phyloP scores from a whole-genome alignment of 2,888 invertebrate species.

The Gibbula magus region DNA sequence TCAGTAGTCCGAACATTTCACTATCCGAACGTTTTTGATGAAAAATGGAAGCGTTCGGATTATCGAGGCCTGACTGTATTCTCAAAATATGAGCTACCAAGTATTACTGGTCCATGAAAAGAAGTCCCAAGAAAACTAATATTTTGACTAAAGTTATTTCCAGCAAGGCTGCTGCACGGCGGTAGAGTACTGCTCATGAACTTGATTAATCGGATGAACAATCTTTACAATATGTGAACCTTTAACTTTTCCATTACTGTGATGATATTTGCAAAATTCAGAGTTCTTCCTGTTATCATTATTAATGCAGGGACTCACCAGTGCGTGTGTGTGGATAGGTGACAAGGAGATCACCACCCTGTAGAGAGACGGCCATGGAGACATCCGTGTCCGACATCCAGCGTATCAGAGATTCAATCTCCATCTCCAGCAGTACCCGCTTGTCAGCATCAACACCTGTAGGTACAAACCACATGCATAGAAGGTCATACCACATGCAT shows the following conservation, averaged over 20 bases:
- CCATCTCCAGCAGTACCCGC: conserved; percentile 25
- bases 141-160: too few species aligned
- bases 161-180: too few species aligned
- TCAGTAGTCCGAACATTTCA: too few species aligned
- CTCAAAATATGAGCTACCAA: too few species aligned
- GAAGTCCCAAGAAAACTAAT: too few species aligned
- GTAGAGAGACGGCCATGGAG: conserved; percentile 47
- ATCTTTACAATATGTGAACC: background rate
- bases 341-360: conserved; percentile 52
- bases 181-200: too few species aligned
- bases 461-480: background rate
- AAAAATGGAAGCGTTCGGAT: too few species aligned
- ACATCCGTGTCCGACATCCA: conserved; percentile 50
- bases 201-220: too few species aligned
- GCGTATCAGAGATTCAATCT: conserved; percentile 45
- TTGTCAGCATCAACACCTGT: conserved; percentile 1
- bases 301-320: conserved; percentile 29
- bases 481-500: too few species aligned
- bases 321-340: conserved; percentile 50
- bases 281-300: background rate
- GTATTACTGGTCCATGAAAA: too few species aligned
- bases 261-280: background rate
- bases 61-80: too few species aligned
- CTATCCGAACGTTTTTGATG: too few species aligned
- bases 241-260: background rate